Percentiles rank a stretch among this genome's conserved stretches.
phyloP scores from a whole-genome alignment of 2,797 vertebrate genomes.

The Paguma larvata region DNA sequence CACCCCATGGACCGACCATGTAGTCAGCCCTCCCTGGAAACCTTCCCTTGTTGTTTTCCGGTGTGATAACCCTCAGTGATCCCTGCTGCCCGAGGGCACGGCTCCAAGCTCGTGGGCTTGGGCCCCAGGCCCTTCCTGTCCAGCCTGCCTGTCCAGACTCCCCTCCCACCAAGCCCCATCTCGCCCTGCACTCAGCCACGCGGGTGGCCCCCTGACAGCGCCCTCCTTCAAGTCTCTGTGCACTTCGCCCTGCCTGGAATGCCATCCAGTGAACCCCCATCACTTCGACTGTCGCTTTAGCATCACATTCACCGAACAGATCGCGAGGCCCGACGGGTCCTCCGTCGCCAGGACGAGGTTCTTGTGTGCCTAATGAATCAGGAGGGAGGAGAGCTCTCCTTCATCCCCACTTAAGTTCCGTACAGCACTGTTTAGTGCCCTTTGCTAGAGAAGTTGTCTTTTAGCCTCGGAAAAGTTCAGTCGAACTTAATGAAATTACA shows the following conservation, averaged over 20 bases:
- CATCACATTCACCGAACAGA: too few species aligned
- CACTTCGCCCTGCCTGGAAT: too few species aligned
- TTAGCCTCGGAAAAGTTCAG: conserved; percentile 48
- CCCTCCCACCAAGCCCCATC: too few species aligned
- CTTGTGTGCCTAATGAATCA: background rate
- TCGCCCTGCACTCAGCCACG: background rate
- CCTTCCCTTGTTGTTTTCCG: background rate
- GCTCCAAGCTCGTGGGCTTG: background rate
- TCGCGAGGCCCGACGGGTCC: background rate
- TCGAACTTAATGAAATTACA: background rate
- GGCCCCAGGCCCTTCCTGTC: background rate
- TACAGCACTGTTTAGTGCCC: background rate
- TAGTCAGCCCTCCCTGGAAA: background rate
- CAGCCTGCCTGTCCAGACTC: background rate
- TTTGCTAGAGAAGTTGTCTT: conserved; percentile 36
- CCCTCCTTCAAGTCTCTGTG: accelerated
- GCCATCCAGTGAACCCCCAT: background rate
- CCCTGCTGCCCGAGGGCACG: background rate
- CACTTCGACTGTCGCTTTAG: background rate
- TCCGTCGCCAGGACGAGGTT: background rate
- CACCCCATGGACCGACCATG: too few species aligned
- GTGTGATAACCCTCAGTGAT: background rate
- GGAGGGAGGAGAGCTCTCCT: too few species aligned
- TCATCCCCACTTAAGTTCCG: background rate
- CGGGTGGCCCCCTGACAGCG: background rate